Conservation (phyloP, 2,888 invertebrate genomes). For the Trachelus iudaicus region DNA sequence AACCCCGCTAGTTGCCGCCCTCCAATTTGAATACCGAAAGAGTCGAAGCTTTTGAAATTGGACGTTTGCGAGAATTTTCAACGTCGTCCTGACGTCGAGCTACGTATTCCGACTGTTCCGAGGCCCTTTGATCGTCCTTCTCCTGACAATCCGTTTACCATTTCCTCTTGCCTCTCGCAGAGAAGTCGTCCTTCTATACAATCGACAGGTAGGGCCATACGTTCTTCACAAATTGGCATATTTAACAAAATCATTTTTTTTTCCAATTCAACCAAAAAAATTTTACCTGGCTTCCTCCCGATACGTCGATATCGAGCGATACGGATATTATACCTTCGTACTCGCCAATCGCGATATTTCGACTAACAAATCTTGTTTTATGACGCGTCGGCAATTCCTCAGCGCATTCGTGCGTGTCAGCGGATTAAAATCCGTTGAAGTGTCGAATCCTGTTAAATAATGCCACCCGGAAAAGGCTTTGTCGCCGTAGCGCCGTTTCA, state of each 20-base stretch:
- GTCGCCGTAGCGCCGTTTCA: no score
- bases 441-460: conserved; percentile 24
- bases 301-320: not conserved
- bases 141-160: no score
- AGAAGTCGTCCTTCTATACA: no score
- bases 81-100: no score
- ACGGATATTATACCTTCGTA: not conserved
- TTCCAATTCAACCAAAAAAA: no score
- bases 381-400: conserved; percentile 30
- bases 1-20: not conserved
- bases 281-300: no score
- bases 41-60: not conserved
- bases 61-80: not conserved
- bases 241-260: no score
- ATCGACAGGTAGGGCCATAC: no score
- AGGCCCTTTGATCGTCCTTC: no score
- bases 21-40: not conserved
- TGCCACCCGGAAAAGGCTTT: not conserved
- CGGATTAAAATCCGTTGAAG: conserved; percentile 25
- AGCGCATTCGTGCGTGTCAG: conserved; percentile 6
- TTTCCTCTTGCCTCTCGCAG: no score
- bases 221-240: no score
- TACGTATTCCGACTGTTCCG: no score
- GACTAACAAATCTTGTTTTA: conserved; percentile 39
- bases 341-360: not conserved